Conservation (phyloP, 2,888 invertebrate genomes). For the Chrysina gloriosa region DNA sequence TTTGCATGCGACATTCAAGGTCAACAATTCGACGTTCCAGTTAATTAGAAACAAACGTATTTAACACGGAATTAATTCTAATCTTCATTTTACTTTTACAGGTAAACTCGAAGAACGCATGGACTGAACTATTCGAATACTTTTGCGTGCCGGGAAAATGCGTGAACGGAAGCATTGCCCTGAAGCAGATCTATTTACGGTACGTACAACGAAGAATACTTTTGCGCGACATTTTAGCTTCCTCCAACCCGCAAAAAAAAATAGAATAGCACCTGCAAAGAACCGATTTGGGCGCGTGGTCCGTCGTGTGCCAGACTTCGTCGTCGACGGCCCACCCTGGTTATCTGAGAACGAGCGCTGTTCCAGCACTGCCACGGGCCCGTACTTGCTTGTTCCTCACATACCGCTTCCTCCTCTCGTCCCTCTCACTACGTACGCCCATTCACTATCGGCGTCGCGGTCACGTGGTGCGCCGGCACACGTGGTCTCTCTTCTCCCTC, state of each 20-base stretch:
- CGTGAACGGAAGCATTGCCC: constrained; percentile 87
- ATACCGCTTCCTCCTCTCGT: constrained; percentile 36
- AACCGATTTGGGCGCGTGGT: neutral
- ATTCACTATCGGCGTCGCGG: constrained; percentile 55
- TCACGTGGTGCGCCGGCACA: constrained; percentile 51
- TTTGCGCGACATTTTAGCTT: neutral
- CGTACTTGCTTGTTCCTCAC: constrained; percentile 30
- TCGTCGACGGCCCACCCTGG: constrained; percentile 32
- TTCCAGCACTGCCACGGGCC: constrained; percentile 38
- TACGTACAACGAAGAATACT: constrained; percentile 62
- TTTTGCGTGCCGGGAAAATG: constrained; percentile 85
- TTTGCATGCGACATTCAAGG: neutral
- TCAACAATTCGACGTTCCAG: neutral
- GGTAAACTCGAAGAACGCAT: constrained; percentile 90
- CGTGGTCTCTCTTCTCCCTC: constrained; percentile 46
- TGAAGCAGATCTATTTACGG: constrained; percentile 87
- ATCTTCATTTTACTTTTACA: constrained; percentile 62
- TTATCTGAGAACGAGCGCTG: constrained; percentile 38
- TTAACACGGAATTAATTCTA: neutral
- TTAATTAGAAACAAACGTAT: neutral
- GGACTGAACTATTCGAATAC: constrained; percentile 84
- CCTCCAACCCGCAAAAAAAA: neutral
- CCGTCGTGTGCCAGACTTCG: neutral
- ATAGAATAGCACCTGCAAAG: neutral
- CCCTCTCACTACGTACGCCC: constrained; percentile 47